Base-by-base conservation (phyloP, 2,797 vertebrate species). In the Heteromormyrus szaboi region DNA sequence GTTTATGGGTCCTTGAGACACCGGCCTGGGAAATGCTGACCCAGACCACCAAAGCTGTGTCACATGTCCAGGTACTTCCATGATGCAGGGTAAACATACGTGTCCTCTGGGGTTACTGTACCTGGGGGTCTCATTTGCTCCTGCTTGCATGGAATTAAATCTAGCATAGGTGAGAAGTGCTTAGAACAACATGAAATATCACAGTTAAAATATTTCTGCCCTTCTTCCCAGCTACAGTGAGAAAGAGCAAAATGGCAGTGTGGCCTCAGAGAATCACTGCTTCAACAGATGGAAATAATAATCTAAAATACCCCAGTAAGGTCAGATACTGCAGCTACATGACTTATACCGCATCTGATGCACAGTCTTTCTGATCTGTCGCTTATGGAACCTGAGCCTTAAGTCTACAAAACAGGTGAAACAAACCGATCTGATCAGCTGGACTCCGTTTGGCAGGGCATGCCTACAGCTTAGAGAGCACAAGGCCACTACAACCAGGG, bases 401-500 rank as follows among this genome's bases (percentile, higher is more conserved):
- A 29, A 37, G 12, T 54, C n/a, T 19, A 51, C n/a, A 22, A 53
- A 44, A 79, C 72, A n/a, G 33, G n/a, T 19, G 19, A 54, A 59
- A 25, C 12, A 72, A 41, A 33, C 62, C 6, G 4, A 89, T 50
- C 25, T 85, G 79, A 79, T 89, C 85, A 0, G 4, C 37, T 48
- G 86, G 87, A 87, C 89, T 90, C 90, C 76, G 84, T 90, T 88
- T 88, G 22, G 17, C 1, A 48, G 4, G 87, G 90, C 89, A 90
- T 93, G 92, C 92, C 90, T 93, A 91, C 92, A 89, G 48, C 50
- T 5, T 8, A 59, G 53, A 93, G 89, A 83, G 89, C 88, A 90
- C 88, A 89, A 88, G 90, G 90, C 90, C 90, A 56, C 89, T 89
- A 84, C 14, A 88, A 62, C 50, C 76, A 83, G 76, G 25, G 88